These are phyloP conservation scores for Pituophis catenifer DNA, from an alignment of 2,113 vertebrate genomes.

Conservation along the genomic window DNA sequence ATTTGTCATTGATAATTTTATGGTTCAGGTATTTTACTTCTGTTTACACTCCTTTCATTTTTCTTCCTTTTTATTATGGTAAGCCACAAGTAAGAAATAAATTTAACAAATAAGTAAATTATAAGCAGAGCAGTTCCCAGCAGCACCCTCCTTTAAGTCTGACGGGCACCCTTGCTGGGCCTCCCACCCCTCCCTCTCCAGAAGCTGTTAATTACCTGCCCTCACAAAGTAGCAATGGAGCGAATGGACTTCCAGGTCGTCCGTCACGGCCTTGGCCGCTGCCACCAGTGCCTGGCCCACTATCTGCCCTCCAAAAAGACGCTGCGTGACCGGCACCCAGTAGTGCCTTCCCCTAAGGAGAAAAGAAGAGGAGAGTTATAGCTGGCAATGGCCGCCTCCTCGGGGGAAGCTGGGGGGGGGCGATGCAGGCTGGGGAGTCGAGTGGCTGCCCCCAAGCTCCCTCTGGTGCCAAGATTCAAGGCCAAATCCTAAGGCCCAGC, in stretches of 20 bases:
- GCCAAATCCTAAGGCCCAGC: neutral
- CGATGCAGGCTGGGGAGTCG: neutral
- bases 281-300: slow-evolving; percentile 91
- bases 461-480: neutral
- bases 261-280: slow-evolving; percentile 83
- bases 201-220: slow-evolving; percentile 70
- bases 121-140: neutral
- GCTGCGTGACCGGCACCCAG: slow-evolving; percentile 82
- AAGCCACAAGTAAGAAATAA: too few relatives aligned
- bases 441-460: neutral
- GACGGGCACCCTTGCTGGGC: neutral
- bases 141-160: neutral
- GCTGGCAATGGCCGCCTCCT: neutral
- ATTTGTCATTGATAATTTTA: neutral
- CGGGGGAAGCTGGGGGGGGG: neutral
- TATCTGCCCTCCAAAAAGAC: slow-evolving; percentile 91
- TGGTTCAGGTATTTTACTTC: neutral
- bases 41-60: neutral
- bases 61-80: neutral
- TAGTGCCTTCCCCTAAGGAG: slow-evolving; percentile 83
- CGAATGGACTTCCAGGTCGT: slow-evolving; percentile 81
- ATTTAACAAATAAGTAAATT: too few relatives aligned
- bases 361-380: neutral
- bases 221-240: slow-evolving; percentile 94
- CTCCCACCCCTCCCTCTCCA: too few relatives aligned